Base-by-base conservation (phyloP, 2,113 vertebrate genomes). In the Sinocyclocheilus anophthalmus region DNA sequence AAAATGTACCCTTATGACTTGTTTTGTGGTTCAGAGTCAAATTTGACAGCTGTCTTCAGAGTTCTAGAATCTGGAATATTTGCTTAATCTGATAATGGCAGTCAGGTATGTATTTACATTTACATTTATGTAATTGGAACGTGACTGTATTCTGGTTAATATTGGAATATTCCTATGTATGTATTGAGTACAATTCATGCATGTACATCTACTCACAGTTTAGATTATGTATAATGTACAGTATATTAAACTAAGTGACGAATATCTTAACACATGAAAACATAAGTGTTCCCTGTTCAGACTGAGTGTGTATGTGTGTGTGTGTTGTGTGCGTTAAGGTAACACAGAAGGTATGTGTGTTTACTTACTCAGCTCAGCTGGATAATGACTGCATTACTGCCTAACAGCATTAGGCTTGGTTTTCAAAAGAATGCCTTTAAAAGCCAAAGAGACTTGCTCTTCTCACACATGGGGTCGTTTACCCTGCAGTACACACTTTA, bases 381-480 rank as follows among this genome's bases (percentile, higher is more conserved):
- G n/a, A 63, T 79, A 76, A 88, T 77, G 75, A 14, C 72, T 12
- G 8, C 73, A 42, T 87, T 86, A 88, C 81, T 84, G 84, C 80
- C 24, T 75, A 67, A 84, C 79, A 89, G 88, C 65, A 86, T 33
- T 57, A 78, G 24, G 70, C 85, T 84, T 81, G 81, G 53, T 63
- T 88, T 76, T 65, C 42, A 85, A 80, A 85, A 87, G 79, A 81
- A 86, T 48, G 67, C 81, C 20, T 63, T 78, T 85, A 84, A 86
- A 57, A 89, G 18, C 65, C 33, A 76, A 30, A 90, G 26, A 90
- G 81, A 89, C 84, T 89, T 61, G 73, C 75, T 30, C 85, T 81
- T 78, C 86, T 73, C 76, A 63, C 84, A 42, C 22, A 65, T 65
- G n/a, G 72, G 20, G 24, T 42, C 37, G 24, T 76, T 83, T 83